Conservation (phyloP, 1,140 invertebrate species). For the Drosophila orosa region DNA sequence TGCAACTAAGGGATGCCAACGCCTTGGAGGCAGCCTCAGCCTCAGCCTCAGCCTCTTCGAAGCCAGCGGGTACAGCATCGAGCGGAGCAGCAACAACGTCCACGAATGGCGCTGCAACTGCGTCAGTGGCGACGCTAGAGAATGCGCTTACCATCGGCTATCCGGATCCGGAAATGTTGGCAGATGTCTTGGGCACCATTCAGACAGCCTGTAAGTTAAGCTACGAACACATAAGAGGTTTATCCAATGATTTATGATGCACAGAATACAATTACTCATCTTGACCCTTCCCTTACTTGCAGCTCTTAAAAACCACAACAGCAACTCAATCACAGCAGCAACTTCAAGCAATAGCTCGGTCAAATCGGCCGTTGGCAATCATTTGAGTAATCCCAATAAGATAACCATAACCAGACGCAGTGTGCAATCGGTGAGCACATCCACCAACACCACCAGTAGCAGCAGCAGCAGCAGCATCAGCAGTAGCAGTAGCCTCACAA, state of each 20-base stretch:
- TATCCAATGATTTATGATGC: neutral
- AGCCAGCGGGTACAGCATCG: slow-evolving; percentile 15
- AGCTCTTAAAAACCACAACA: slow-evolving; percentile 76
- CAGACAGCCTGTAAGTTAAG: slow-evolving; percentile 83
- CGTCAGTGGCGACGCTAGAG: slow-evolving; percentile 78
- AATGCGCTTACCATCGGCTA: slow-evolving; percentile 85
- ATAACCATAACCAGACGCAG: slow-evolving; percentile 73
- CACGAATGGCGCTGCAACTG: slow-evolving; percentile 58
- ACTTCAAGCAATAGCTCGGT: slow-evolving; percentile 54
- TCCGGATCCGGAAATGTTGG: slow-evolving; percentile 86
- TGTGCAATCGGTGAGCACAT: slow-evolving; percentile 73
- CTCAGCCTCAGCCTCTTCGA: slow-evolving; percentile 16
- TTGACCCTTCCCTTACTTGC: slow-evolving; percentile 1
- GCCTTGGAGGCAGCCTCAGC: slow-evolving; percentile 68
- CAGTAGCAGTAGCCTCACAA: slow-evolving; percentile 25
- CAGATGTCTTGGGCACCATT: slow-evolving; percentile 83
- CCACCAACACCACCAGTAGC: slow-evolving; percentile 66
- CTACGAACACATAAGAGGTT: neutral
- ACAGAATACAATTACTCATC: neutral
- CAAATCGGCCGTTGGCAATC: slow-evolving; percentile 48
- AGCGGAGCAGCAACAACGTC: slow-evolving; percentile 43
- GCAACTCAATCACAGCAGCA: slow-evolving; percentile 47
- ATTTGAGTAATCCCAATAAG: slow-evolving; percentile 65
- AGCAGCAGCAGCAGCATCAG: slow-evolving; percentile 32
- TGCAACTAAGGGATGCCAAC: slow-evolving; percentile 86